Evolutionary conservation across 2,888 invertebrate species (phyloP).

Genomic region (Pristionchus entomophagus): DNA sequence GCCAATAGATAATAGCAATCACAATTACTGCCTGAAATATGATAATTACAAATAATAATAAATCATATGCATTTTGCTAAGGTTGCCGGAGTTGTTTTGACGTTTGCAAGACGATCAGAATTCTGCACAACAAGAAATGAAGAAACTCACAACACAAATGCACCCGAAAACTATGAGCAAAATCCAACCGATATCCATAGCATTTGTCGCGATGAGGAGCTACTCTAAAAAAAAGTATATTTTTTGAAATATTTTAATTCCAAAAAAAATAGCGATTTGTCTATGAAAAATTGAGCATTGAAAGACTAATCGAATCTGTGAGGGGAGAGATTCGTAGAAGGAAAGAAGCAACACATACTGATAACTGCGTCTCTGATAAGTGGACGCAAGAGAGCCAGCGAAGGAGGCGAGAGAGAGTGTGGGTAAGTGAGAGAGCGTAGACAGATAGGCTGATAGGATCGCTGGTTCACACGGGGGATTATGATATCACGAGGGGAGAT

Average conservation of each 20-base stretch:
- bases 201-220: background rate
- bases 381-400: background rate
- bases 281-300: background rate
- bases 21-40: background rate
- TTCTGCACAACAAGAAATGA: no score
- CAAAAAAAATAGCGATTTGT: no score
- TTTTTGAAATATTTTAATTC: background rate
- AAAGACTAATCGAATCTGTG: background rate
- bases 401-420: background rate
- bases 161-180: constrained; percentile 32
- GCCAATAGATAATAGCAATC: constrained; percentile 16
- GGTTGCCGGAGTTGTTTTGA: no score
- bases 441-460: background rate
- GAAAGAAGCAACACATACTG: background rate
- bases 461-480: background rate
- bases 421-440: background rate
- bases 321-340: background rate
- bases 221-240: background rate
- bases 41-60: no score
- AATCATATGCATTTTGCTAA: no score
- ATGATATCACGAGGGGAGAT: background rate
- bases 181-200: constrained; percentile 23
- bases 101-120: no score
- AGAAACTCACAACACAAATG: constrained; percentile 4
- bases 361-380: constrained; percentile 1